phyloP scores from a whole-genome alignment of 2,888 invertebrate genomes.

The Pecten maximus region DNA sequence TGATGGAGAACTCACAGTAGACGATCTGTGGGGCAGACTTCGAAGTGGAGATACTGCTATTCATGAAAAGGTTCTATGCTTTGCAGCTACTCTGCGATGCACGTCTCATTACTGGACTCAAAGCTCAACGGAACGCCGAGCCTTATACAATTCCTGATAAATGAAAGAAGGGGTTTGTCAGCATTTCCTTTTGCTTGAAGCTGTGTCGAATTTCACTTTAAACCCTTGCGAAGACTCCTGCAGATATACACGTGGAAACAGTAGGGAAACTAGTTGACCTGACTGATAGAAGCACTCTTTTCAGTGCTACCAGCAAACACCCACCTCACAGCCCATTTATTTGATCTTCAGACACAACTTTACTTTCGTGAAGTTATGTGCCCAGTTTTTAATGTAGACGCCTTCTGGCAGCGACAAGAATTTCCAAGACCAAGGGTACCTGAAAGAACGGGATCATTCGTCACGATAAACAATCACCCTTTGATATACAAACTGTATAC shows the following conservation, averaged over 20 bases:
- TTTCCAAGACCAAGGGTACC: slow-evolving; percentile 18
- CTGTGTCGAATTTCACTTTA: slow-evolving; percentile 66
- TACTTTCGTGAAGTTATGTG: no score
- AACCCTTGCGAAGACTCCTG: slow-evolving; percentile 58
- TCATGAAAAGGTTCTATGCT: slow-evolving; percentile 58
- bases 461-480: neutral
- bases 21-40: slow-evolving; percentile 53
- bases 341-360: no score
- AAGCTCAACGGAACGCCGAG: slow-evolving; percentile 52
- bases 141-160: slow-evolving; percentile 61
- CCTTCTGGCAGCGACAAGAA: no score
- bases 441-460: neutral
- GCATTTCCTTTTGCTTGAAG: slow-evolving; percentile 65
- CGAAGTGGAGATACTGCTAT: slow-evolving; percentile 51
- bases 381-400: no score
- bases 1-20: slow-evolving; percentile 58
- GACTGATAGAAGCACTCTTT: slow-evolving; percentile 45
- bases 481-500: slow-evolving; percentile 41
- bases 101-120: slow-evolving; percentile 60
- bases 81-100: slow-evolving; percentile 53
- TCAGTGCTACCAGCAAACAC: slow-evolving; percentile 59
- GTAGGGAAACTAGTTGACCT: slow-evolving; percentile 54
- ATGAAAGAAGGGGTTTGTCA: slow-evolving; percentile 58
- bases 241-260: slow-evolving; percentile 54
- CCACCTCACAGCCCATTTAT: no score